Evolutionary conservation across 2,797 vertebrate genomes (phyloP).

Genomic region (Aulostomus chinensis): DNA sequence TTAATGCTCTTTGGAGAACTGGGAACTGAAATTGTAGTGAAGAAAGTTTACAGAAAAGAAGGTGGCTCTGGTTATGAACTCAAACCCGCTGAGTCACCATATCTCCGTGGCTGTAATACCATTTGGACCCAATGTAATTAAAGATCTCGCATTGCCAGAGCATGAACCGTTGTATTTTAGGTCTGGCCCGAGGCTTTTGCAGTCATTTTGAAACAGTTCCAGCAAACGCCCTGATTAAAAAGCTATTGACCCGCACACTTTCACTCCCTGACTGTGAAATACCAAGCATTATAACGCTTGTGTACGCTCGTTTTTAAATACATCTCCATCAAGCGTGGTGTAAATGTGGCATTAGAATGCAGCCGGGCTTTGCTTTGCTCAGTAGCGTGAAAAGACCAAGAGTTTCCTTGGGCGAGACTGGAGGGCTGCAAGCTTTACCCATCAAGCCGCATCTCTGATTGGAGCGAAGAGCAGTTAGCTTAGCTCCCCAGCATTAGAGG

Average conservation of each 20-base stretch:
- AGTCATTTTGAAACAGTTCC: conserved; percentile 35
- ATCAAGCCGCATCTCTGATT: conserved; percentile 21
- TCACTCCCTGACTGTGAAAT: conserved; percentile 38
- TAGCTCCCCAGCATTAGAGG: neutral
- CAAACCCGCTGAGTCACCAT: conserved; percentile 2
- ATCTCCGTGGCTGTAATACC: neutral
- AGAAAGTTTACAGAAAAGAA: conserved; percentile 1
- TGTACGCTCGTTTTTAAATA: conserved; percentile 35
- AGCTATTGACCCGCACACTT: conserved; percentile 57
- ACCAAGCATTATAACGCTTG: conserved; percentile 14
- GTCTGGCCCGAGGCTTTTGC: conserved; percentile 17
- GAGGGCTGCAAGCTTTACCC: conserved; percentile 27
- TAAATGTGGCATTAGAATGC: conserved; percentile 29
- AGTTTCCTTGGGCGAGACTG: conserved; percentile 23
- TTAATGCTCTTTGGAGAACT: too few relatives aligned
- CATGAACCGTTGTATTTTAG: conserved; percentile 1
- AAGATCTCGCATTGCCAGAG: neutral
- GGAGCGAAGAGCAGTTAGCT: neutral
- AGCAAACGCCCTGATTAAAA: conserved; percentile 60
- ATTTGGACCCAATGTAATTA: conserved; percentile 24
- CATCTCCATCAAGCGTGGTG: conserved; percentile 16
- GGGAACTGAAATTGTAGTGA: neutral
- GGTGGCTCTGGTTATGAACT: too few relatives aligned
- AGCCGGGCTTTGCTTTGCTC: conserved; percentile 28
- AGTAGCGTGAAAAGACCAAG: conserved; percentile 42